Evolutionary conservation across 2,113 vertebrate species (phyloP).

Genomic region (Malurus cyaneus): DNA sequence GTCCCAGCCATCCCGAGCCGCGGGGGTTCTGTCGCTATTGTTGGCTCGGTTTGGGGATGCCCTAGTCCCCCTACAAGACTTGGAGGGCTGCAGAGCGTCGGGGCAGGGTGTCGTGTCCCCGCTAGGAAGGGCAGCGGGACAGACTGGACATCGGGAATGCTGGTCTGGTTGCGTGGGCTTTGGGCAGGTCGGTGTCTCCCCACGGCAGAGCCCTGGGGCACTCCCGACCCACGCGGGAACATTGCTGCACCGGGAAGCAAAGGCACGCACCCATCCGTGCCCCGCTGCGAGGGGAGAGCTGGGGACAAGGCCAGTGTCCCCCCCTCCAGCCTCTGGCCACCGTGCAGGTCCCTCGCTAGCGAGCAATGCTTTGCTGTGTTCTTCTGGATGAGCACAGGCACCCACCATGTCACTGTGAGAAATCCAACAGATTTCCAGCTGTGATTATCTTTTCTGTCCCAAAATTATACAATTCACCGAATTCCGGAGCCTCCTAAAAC

Average conservation of each 20-base stretch:
- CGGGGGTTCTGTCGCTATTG: background rate
- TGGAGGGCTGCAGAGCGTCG: background rate
- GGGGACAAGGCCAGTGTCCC: background rate
- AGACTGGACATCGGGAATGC: rapidly evolving
- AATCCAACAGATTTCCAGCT: background rate
- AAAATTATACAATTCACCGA: background rate
- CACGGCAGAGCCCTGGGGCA: background rate
- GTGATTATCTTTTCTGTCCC: background rate
- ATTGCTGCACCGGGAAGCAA: background rate
- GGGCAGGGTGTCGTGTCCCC: too few relatives aligned
- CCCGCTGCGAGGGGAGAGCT: background rate
- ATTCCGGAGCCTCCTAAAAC: rapidly evolving
- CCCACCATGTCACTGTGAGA: background rate
- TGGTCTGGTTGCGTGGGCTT: background rate
- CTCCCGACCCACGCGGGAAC: background rate
- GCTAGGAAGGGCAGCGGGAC: background rate
- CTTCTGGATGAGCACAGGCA: background rate
- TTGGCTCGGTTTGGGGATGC: background rate
- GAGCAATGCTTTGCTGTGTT: background rate
- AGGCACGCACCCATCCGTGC: too few relatives aligned
- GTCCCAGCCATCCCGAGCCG: background rate
- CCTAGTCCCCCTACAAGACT: background rate
- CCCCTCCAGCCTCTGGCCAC: background rate
- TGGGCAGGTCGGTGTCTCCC: background rate
- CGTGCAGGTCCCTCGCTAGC: rapidly evolving